Evolutionary conservation across 2,888 invertebrate genomes (phyloP), one percentile per base, ranked within the genome.

Genomic region (Leptopilina syphax): DNA sequence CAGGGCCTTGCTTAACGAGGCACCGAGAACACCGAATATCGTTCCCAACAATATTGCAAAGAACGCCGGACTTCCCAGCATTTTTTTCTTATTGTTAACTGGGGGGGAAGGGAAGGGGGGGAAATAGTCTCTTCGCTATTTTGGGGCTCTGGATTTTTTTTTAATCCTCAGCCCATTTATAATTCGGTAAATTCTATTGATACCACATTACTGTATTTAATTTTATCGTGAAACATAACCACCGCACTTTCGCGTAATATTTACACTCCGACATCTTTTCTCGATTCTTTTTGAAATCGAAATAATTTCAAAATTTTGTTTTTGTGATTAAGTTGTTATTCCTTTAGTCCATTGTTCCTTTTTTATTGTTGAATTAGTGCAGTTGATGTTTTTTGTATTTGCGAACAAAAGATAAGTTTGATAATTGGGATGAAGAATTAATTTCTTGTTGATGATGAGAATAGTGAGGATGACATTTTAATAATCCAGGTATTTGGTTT

Each of bases 21-120:
- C 94, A 83, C 94, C 93, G 81, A 94, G 92, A 83, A 94, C 94
- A 82, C 94, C 94, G 92, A 94, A 94, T 89, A 94, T 93, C 90
- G 94, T 94, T 88, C 94, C 94, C 89, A 94, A 92, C 84, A 94
- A 92, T 89, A 94, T 92, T 88, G 94, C 93, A 91, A 94, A 93
- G 91, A 94, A 93, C 88, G 93, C 93, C 89, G 93, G 93, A 90
- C 93, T 93, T 90, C 93, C 93, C 88, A 89, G 91, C 91, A 92
- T 91, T 84, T 88, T 91, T 63, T 47, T 47, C 63, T 18, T 63
- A 9, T 9, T 24, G n/a, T 60, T 60, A 18, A 34, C 34, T 34
- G 34, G 34, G 34, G 34, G 34, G 34, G 4, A 34, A 4, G 34
- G 8, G 9, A 12, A 13, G 34, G 4, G 4, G 34, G 34, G 8